phyloP scores from a whole-genome alignment of 2,797 vertebrate species.

The Alfaro cultratus region DNA sequence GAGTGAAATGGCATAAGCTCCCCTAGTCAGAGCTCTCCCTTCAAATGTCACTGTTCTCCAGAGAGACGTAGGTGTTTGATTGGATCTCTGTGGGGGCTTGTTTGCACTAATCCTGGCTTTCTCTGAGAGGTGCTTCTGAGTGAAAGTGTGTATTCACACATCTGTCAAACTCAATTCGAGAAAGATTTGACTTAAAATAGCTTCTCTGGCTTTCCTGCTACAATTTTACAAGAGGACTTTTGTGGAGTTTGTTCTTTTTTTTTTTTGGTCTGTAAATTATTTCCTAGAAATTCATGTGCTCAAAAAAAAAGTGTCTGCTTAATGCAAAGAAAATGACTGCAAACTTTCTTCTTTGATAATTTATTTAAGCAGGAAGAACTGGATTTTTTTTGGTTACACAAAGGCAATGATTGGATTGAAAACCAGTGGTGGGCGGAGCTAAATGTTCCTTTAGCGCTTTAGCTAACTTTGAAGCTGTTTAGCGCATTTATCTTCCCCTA shows the following conservation, averaged over 20 bases:
- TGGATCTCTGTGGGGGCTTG: conserved; percentile 25
- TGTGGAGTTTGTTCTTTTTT: background rate
- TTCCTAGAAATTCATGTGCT: background rate
- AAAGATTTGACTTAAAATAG: background rate
- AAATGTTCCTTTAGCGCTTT: background rate
- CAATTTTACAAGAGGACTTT: background rate
- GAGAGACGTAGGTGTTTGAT: conserved; percentile 25
- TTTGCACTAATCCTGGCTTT: conserved; percentile 37
- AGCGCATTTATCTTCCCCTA: background rate
- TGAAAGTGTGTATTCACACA: conserved; percentile 7
- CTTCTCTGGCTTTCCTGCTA: background rate
- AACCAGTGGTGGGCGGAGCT: background rate
- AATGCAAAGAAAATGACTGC: background rate
- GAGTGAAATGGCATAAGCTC: conserved; percentile 4
- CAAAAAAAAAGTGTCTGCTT: background rate
- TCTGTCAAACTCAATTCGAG: conserved; percentile 5
- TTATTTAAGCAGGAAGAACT: background rate
- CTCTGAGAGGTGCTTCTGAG: conserved; percentile 19
- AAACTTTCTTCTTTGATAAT: background rate
- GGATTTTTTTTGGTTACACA: background rate
- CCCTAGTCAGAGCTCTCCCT: conserved; percentile 19
- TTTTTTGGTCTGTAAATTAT: background rate
- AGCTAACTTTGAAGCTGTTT: too few relatives aligned
- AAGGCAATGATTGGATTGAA: background rate
- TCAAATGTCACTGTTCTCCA: conserved; percentile 40